Evolutionary conservation across 1,140 invertebrate genomes (phyloP), one percentile per base, ranked within the genome.

Genomic region (Drosophila varians): DNA sequence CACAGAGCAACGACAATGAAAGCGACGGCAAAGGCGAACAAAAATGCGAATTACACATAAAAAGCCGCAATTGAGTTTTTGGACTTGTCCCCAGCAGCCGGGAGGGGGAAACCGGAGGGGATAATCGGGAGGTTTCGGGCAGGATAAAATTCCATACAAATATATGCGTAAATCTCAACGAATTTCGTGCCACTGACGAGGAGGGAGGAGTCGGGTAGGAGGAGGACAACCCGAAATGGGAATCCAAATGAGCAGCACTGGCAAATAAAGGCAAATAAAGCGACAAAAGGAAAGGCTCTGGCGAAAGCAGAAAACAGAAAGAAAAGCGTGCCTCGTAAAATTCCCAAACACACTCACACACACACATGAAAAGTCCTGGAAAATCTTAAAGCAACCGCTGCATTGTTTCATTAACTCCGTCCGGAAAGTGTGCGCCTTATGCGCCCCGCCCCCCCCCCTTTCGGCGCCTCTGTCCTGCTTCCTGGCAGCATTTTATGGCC

Each of bases 21-120:
- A 74, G 42, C 36, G 56, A 38, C 36, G 43, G 54, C 38, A 18
- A 48, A 46, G 38, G 45, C 42, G 28, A 77, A 79, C 61, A 76
- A 84, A 74, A 61, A 77, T 57, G 48, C 61, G 75, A 86, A 84
- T 84, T 84, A 80, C 82, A 84, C 77, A 86, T 86, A 80, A 87
- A 87, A 86, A 86, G 82, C 82, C 82, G 82, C 82, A 86, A 87
- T 86, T 87, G 82, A 86, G 77, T 86, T 86, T 80, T 86, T 79
- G 48, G 64, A 84, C 51, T 65, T 49, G 34, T 61, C 28, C 71
- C 51, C 23, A 1, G 2, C 21, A 21, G 11, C 1, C 43, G 1
- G 12, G n/a, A 9, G 23, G 36, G 58, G 34, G 23, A 60, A 60
- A 1, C 12, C 1, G 19, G 28, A 31, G 16, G 6, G 18, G 18